These are phyloP conservation scores for Eublepharis macularius DNA, from an alignment of 2,113 vertebrate genomes.

Conservation along the genomic window DNA sequence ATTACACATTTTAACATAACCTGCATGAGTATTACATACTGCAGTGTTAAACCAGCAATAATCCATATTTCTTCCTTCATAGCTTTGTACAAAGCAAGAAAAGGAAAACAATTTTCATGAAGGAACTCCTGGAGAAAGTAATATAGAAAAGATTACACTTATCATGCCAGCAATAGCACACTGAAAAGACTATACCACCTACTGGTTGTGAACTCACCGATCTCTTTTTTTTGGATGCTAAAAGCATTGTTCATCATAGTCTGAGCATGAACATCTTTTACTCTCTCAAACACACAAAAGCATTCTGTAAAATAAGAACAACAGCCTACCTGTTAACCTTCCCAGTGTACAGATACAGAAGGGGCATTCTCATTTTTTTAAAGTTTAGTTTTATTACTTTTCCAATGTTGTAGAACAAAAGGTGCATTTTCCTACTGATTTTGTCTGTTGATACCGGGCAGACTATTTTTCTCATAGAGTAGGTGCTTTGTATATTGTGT, in stretches of 20 bases:
- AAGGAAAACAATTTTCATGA: slow-evolving; percentile 3
- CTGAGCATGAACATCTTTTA: background rate
- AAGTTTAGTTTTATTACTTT: background rate
- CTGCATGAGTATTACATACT: background rate
- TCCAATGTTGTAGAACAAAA: background rate
- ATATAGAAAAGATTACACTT: background rate
- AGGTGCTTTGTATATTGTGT: background rate
- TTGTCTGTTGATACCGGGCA: slow-evolving; percentile 6
- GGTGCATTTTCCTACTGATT: background rate
- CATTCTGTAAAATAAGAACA: background rate
- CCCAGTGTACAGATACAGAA: background rate
- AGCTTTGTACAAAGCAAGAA: background rate
- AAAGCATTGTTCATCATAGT: slow-evolving; percentile 2
- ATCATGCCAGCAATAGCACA: background rate
- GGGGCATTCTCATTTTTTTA: background rate
- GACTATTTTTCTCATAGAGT: background rate
- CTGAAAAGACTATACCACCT: background rate
- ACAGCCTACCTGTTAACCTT: slow-evolving; percentile 1
- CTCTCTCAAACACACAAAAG: background rate
- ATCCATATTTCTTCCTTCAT: background rate
- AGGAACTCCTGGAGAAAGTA: background rate
- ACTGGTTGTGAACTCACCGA: background rate
- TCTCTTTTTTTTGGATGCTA: background rate
- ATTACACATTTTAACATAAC: background rate
- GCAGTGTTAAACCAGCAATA: background rate